Conservation (phyloP, 2,113 vertebrate species). For the Burhinus oedicnemus region DNA sequence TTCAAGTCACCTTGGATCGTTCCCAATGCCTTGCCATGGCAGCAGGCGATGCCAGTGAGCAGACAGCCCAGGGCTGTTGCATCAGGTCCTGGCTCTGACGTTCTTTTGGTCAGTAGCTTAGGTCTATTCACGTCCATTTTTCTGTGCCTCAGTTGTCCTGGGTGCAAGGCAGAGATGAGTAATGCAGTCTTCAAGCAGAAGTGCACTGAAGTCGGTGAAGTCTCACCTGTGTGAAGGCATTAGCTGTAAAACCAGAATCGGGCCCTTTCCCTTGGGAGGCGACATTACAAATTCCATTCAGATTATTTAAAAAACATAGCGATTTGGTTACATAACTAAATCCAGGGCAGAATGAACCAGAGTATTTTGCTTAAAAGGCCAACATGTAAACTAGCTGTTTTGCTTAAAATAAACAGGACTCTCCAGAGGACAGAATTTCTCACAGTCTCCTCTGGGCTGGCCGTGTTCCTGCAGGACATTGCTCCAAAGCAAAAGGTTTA, state of each 20-base stretch:
- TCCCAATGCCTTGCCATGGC: not conserved
- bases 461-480: constrained; percentile 37
- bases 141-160: not conserved
- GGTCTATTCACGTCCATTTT: not conserved
- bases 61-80: not conserved
- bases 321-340: constrained; percentile 61
- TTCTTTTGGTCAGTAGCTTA: not conserved
- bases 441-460: constrained; percentile 56
- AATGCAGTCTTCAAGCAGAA: not conserved
- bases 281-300: constrained; percentile 21
- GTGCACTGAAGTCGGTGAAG: not conserved
- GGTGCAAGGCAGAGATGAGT: not conserved
- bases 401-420: constrained; percentile 69
- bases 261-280: constrained; percentile 24
- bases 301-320: constrained; percentile 63
- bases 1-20: not conserved
- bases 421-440: constrained; percentile 64
- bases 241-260: not conserved
- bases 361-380: constrained; percentile 69
- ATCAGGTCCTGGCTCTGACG: not conserved
- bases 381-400: constrained; percentile 67
- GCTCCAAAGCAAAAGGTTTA: constrained; percentile 39
- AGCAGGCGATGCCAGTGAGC: not conserved
- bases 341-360: constrained; percentile 48
- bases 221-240: constrained; percentile 32